Conservation (phyloP, 53 echinoderm and acorn worm species). For the Paracentrotus lividus region DNA sequence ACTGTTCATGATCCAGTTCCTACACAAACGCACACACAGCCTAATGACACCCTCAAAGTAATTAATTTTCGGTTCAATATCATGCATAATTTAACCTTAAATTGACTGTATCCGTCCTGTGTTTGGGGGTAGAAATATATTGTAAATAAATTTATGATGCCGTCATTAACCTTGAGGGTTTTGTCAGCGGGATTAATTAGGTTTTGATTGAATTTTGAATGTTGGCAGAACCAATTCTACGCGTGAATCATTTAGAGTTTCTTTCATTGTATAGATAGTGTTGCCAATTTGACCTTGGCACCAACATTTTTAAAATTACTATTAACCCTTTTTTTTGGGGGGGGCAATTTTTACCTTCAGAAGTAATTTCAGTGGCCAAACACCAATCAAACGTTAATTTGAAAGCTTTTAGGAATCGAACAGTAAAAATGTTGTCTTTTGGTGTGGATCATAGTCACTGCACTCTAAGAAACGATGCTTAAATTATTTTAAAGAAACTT, state of each 20-base stretch:
- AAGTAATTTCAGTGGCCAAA: too few species aligned
- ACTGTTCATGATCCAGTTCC: not conserved
- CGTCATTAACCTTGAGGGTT: not conserved
- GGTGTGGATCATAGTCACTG: too few species aligned
- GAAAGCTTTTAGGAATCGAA: too few species aligned
- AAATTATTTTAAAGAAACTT: too few species aligned
- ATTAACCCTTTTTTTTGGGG: too few species aligned
- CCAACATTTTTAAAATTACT: too few species aligned
- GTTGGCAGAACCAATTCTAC: not conserved
- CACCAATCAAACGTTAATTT: too few species aligned
- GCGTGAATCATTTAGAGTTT: not conserved
- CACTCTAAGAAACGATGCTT: too few species aligned
- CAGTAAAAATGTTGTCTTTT: too few species aligned
- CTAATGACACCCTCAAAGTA: not conserved
- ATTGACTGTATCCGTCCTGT: not conserved
- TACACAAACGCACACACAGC: not conserved
- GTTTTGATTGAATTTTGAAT: conserved; percentile 11
- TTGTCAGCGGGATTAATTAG: not conserved
- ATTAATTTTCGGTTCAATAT: not conserved
- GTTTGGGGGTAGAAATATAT: not conserved
- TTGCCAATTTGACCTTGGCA: not conserved
- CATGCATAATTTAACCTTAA: not conserved
- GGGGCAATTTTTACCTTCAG: too few species aligned
- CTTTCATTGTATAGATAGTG: not conserved
- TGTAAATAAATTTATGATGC: not conserved